phyloP scores from a whole-genome alignment of 2,113 vertebrate species.

The Python bivittatus region DNA sequence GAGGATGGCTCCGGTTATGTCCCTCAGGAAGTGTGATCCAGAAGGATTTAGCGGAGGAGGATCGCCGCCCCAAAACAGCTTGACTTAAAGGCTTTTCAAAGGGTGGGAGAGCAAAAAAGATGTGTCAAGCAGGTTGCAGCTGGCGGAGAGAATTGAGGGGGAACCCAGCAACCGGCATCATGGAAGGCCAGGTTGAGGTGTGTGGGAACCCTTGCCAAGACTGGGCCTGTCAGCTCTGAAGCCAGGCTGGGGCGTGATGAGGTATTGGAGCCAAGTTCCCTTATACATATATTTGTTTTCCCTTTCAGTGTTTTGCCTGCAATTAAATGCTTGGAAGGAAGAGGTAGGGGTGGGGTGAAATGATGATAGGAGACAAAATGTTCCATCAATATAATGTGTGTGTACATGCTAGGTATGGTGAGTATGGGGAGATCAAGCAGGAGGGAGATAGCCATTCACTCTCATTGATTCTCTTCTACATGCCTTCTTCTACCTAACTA shows the following conservation, averaged over 20 bases:
- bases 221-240: constrained; percentile 12
- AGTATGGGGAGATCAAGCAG: not conserved
- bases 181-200: not conserved
- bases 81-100: not conserved
- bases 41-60: not conserved
- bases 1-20: not conserved
- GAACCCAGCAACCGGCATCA: not conserved
- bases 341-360: not conserved
- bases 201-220: not conserved
- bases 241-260: constrained; percentile 20
- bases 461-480: not conserved
- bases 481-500: not conserved
- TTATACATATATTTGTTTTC: not conserved
- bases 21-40: not conserved
- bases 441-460: not conserved
- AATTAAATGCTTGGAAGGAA: not conserved
- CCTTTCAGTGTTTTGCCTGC: not conserved
- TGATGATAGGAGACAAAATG: not conserved
- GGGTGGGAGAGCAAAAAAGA: not conserved
- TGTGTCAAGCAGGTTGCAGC: constrained; percentile 20
- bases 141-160: not conserved
- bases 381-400: not conserved
- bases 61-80: not conserved
- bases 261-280: constrained; percentile 17
- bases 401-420: not conserved